Percentiles rank a stretch among this genome's conserved stretches.
These are phyloP conservation scores for Nemapogon koenigi DNA, from an alignment of 2,888 invertebrate species.

Conservation along the genomic window DNA sequence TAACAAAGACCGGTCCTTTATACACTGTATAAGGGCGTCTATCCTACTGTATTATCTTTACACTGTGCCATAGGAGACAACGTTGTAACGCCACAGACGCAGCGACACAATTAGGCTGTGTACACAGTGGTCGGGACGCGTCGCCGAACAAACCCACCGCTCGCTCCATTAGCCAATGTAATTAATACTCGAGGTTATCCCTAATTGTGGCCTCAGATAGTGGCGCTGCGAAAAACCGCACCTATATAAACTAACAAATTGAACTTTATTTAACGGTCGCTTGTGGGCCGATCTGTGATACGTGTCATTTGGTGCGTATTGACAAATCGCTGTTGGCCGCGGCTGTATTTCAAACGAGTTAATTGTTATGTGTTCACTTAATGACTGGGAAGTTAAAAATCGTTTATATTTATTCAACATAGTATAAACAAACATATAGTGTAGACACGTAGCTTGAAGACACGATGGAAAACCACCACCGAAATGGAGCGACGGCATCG, in stretches of 20 bases:
- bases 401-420: no score
- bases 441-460: no score
- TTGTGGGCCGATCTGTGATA: background rate
- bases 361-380: background rate
- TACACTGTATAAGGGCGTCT: no score
- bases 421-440: no score
- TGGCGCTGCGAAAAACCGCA: slow-evolving; percentile 39
- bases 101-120: slow-evolving; percentile 25
- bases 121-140: slow-evolving; percentile 33
- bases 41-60: no score
- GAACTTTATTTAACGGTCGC: slow-evolving; percentile 7
- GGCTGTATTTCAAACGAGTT: background rate
- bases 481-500: no score
- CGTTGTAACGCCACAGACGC: slow-evolving; percentile 3
- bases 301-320: background rate
- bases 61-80: no score
- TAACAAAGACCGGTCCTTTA: no score
- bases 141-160: slow-evolving; percentile 34
- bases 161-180: slow-evolving; percentile 58
- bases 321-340: background rate
- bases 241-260: slow-evolving; percentile 23
- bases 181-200: slow-evolving; percentile 55
- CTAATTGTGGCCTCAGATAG: slow-evolving; percentile 50
- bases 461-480: no score
- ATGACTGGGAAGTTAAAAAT: no score